phyloP scores from a whole-genome alignment of 64 coral and sea anemone genomes.

The Porites lutea region DNA sequence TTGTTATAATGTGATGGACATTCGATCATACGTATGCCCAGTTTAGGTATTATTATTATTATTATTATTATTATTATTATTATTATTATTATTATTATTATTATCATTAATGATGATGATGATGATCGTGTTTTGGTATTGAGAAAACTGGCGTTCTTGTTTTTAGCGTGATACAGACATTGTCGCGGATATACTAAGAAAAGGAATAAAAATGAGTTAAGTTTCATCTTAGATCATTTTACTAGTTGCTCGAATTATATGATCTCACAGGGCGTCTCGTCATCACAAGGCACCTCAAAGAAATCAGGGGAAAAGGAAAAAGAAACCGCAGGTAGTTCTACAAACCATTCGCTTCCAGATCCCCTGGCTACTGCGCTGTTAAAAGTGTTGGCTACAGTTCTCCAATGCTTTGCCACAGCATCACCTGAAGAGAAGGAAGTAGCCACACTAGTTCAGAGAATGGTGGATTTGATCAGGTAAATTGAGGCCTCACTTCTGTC shows the following conservation, averaged over 20 bases:
- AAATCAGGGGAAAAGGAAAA: constrained; percentile 93
- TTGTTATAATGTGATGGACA: no score
- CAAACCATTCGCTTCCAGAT: constrained; percentile 53
- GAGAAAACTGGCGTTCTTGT: no score
- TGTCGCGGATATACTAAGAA: no score
- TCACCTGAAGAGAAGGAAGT: constrained; percentile 66
- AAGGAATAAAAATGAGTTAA: no score
- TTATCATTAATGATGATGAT: no score
- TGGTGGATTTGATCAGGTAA: constrained; percentile 91
- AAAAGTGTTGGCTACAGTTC: constrained; percentile 71
- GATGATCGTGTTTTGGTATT: no score
- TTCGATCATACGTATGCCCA: no score
- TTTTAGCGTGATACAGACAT: no score
- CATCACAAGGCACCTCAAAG: constrained; percentile 21
- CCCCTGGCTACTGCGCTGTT: constrained; percentile 79
- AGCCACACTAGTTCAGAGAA: constrained; percentile 68
- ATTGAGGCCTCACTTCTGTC: no score
- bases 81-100: no score
- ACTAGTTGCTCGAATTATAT: neutral
- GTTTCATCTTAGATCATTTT: neutral
- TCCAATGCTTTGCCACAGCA: constrained; percentile 73
- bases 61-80: no score
- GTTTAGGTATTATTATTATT: no score
- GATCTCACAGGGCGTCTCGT: neutral
- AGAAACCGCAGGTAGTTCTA: constrained; percentile 17